phyloP scores from a whole-genome alignment of 2,113 vertebrate genomes.

The Glaucidium brasilianum region DNA sequence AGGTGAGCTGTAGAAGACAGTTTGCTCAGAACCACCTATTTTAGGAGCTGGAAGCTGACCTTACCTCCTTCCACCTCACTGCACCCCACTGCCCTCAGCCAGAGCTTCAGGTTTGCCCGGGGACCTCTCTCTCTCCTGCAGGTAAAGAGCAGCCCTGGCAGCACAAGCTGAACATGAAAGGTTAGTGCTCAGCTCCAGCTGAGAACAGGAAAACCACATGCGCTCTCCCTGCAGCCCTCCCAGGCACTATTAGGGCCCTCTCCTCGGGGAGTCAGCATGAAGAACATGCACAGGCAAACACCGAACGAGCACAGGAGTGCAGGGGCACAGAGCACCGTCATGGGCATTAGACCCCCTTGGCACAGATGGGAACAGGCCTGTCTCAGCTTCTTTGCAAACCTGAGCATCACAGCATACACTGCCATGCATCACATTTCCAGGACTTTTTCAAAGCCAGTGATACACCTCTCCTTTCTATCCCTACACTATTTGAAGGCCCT shows the following conservation, averaged over 20 bases:
- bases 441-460: not conserved
- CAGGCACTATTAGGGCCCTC: not conserved
- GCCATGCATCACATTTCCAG: rapidly evolving
- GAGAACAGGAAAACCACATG: not conserved
- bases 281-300: not conserved
- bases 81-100: not conserved
- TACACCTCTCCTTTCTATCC: not conserved
- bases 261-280: not conserved
- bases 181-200: not conserved
- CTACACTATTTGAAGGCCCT: not conserved
- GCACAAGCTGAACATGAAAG: not conserved
- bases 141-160: not conserved
- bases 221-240: not conserved
- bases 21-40: not conserved
- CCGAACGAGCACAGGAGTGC: not conserved
- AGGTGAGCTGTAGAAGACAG: not conserved
- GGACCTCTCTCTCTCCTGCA: not conserved
- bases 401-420: not conserved
- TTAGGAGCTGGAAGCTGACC: not conserved
- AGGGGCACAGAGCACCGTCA: not conserved
- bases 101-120: not conserved
- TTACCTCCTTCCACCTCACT: not conserved
- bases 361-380: rapidly evolving
- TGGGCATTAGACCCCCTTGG: not conserved
- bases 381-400: not conserved